Conservation (phyloP, 2,888 invertebrate genomes). For the Eupithecia inturbata region DNA sequence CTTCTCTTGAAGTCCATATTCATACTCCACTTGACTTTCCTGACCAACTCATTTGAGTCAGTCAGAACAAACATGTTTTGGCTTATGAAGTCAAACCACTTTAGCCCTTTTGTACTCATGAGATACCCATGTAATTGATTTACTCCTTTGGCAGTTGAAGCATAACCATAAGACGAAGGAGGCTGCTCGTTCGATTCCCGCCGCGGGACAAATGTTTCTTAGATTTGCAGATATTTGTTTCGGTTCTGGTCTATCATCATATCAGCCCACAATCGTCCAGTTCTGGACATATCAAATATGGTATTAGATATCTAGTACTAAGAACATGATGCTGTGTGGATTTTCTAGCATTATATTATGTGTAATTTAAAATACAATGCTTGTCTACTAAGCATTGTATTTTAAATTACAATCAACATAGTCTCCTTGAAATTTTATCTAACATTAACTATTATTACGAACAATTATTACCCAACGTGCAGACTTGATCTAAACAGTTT, state of each 20-base stretch:
- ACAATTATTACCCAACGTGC: background rate
- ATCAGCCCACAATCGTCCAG: background rate
- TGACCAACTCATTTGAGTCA: background rate
- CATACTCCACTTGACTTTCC: background rate
- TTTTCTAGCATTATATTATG: no score
- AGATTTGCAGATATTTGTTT: background rate
- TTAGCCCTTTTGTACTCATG: background rate
- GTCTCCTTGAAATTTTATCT: background rate
- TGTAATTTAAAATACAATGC: no score
- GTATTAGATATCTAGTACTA: no score
- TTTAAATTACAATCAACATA: background rate
- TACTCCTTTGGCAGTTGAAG: background rate
- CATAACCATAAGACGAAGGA: background rate
- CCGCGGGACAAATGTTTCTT: background rate
- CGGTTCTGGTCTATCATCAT: background rate
- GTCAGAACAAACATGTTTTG: background rate
- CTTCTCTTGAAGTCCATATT: background rate
- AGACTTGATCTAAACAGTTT: background rate
- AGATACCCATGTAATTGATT: background rate
- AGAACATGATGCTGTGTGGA: no score
- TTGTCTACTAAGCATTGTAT: background rate
- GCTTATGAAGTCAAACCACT: background rate
- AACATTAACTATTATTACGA: background rate
- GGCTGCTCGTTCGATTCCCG: background rate
- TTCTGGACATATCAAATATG: no score